phyloP scores from a whole-genome alignment of 2,888 invertebrate species.

The Auanema sp. region DNA sequence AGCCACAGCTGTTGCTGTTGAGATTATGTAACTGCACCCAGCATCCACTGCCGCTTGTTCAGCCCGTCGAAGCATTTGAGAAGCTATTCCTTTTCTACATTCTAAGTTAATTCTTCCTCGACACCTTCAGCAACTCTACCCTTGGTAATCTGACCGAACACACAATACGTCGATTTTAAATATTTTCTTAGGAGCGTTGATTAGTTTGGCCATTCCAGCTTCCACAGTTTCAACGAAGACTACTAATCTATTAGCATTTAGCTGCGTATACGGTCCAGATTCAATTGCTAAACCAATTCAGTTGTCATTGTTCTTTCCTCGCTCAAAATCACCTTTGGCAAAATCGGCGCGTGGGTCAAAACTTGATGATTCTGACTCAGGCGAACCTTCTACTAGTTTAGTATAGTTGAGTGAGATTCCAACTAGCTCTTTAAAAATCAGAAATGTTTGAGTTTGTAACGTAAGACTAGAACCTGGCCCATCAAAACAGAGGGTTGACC shows the following conservation, averaged over 20 bases:
- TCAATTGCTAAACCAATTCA: conserved; percentile 22
- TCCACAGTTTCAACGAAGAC: conserved; percentile 34
- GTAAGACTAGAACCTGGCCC: background rate
- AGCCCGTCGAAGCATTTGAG: conserved; percentile 25
- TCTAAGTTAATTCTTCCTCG: background rate
- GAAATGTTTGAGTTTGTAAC: background rate
- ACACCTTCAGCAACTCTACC: conserved; percentile 16
- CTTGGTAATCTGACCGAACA: conserved; percentile 32
- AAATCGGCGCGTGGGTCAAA: conserved; percentile 39
- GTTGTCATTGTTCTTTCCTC: no score
- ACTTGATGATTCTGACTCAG: background rate
- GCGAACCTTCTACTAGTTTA: conserved; percentile 12
- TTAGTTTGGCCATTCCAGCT: conserved; percentile 24
- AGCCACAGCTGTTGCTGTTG: conserved; percentile 36
- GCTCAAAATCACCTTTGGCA: conserved; percentile 16
- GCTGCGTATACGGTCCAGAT: conserved; percentile 25
- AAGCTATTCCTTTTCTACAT: conserved; percentile 36
- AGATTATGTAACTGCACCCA: conserved; percentile 29
- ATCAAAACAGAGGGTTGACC: conserved; percentile 31
- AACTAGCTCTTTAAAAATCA: conserved; percentile 24
- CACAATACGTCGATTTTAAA: conserved; percentile 47
- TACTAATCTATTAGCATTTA: conserved; percentile 33
- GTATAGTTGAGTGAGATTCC: conserved; percentile 32
- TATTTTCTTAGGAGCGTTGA: conserved; percentile 16
- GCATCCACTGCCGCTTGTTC: conserved; percentile 22